Evolutionary conservation across 1,140 invertebrate species (phyloP).

Genomic region (Drosophila auraria): DNA sequence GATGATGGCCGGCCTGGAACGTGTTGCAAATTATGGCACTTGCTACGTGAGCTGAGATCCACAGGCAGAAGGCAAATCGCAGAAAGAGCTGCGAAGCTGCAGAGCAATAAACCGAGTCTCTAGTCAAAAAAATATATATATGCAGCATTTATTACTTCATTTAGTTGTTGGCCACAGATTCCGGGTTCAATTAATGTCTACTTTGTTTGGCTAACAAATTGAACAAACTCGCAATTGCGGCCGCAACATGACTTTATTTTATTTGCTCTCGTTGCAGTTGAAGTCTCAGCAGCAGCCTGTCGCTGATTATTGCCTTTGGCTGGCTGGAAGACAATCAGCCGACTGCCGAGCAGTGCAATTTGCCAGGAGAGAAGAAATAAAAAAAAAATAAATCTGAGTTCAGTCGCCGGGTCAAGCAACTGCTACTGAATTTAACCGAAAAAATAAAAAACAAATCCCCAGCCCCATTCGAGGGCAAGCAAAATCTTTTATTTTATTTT

Average conservation of each 20-base stretch:
- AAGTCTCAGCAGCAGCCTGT: conserved; percentile 24
- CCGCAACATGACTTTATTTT: conserved; percentile 75
- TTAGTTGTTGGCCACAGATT: conserved; percentile 58
- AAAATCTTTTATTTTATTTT: conserved; percentile 46
- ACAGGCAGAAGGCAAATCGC: conserved; percentile 24
- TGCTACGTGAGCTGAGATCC: conserved; percentile 62
- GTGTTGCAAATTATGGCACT: conserved; percentile 79
- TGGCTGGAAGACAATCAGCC: conserved; percentile 73
- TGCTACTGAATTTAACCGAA: conserved; percentile 79
- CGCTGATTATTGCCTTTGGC: conserved; percentile 64
- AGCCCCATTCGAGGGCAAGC: conserved; percentile 26
- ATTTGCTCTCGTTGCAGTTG: conserved; percentile 42
- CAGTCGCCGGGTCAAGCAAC: conserved; percentile 76
- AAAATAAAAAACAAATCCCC: not conserved
- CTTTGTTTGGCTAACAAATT: conserved; percentile 78
- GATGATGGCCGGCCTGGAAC: conserved; percentile 51
- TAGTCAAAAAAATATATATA: not conserved
- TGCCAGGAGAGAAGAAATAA: conserved; percentile 50
- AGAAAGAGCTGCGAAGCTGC: conserved; percentile 2
- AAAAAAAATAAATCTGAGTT: conserved; percentile 73
- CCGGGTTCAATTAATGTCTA: conserved; percentile 77
- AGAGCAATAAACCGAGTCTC: conserved; percentile 18
- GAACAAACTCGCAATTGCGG: conserved; percentile 67
- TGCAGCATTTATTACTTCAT: conserved; percentile 52
- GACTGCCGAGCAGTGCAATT: conserved; percentile 66